phyloP scores from a whole-genome alignment of 2,888 invertebrate species.

The Parapristionchus giblindavisi region DNA sequence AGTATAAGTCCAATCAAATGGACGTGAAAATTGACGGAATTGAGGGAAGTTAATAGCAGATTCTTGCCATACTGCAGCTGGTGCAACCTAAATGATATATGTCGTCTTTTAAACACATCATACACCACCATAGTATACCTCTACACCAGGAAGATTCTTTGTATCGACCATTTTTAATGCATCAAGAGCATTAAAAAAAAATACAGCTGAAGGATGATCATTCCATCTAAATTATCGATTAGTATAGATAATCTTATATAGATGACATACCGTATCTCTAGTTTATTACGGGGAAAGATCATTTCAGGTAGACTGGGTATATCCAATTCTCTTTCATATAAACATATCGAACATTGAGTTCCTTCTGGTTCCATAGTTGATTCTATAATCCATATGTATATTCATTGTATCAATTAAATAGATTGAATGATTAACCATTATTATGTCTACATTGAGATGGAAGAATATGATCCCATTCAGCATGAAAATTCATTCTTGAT shows the following conservation, averaged over 20 bases:
- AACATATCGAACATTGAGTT: conserved; percentile 54
- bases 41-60: conserved; percentile 47
- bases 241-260: neutral
- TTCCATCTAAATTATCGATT: conserved; percentile 2
- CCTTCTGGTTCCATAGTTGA: conserved; percentile 21
- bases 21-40: conserved; percentile 49
- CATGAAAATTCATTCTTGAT: neutral
- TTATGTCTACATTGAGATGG: conserved; percentile 27
- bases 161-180: conserved; percentile 82
- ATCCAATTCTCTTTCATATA: conserved; percentile 49
- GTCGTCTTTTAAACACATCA: neutral
- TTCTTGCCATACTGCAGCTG: conserved; percentile 63
- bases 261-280: conserved; percentile 78
- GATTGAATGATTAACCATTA: neutral
- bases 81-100: conserved; percentile 54
- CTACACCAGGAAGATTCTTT: conserved; percentile 59
- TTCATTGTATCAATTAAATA: neutral
- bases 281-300: conserved; percentile 91
- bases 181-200: conserved; percentile 89
- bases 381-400: neutral
- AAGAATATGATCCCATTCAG: conserved; percentile 30
- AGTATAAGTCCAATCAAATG: conserved; percentile 91
- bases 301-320: conserved; percentile 82
- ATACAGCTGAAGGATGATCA: conserved; percentile 74
- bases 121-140: conserved; percentile 40